A percentile compares a stretch with the other conserved stretches of the same genome.
These are phyloP conservation scores for Sebastes schlegelii DNA, from an alignment of 2,113 vertebrate genomes.

Conservation along the genomic window DNA sequence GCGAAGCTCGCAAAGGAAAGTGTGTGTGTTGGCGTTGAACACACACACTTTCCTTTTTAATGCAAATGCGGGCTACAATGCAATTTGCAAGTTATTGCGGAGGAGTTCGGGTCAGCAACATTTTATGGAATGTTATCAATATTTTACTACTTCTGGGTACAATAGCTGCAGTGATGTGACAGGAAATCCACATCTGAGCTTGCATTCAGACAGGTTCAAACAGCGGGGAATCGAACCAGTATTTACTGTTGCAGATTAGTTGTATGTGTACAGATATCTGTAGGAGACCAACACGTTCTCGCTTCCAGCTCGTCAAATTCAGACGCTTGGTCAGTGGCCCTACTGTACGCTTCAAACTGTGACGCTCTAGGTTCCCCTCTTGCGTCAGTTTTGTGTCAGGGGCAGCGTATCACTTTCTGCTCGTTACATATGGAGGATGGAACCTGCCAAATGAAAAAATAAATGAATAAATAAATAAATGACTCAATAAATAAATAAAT, in stretches of 20 bases:
- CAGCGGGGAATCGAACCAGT: not conserved
- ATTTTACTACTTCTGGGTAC: slow-evolving; percentile 14
- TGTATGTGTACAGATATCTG: not conserved
- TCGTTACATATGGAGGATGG: not conserved
- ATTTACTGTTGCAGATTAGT: not conserved
- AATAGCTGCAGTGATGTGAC: slow-evolving; percentile 1
- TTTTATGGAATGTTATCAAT: slow-evolving; percentile 45
- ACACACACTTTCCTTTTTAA: slow-evolving; percentile 6
- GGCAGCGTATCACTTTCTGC: not conserved
- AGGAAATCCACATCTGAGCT: slow-evolving; percentile 1
- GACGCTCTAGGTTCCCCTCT: not conserved
- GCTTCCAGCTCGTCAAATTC: not conserved
- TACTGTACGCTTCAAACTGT: not conserved
- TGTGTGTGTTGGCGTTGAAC: not conserved
- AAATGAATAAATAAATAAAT: too few species aligned
- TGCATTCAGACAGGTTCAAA: not conserved
- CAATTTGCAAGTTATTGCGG: slow-evolving; percentile 49
- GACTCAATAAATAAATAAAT: too few species aligned
- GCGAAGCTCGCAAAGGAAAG: not conserved
- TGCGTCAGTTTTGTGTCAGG: not conserved
- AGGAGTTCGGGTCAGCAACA: slow-evolving; percentile 32
- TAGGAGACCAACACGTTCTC: not conserved
- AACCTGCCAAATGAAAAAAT: too few species aligned
- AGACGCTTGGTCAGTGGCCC: not conserved
- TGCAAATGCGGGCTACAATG: slow-evolving; percentile 30